Evolutionary conservation across 2,888 invertebrate species (phyloP), one percentile per base, ranked within the genome.

Genomic region (Priocnemis perturbator): DNA sequence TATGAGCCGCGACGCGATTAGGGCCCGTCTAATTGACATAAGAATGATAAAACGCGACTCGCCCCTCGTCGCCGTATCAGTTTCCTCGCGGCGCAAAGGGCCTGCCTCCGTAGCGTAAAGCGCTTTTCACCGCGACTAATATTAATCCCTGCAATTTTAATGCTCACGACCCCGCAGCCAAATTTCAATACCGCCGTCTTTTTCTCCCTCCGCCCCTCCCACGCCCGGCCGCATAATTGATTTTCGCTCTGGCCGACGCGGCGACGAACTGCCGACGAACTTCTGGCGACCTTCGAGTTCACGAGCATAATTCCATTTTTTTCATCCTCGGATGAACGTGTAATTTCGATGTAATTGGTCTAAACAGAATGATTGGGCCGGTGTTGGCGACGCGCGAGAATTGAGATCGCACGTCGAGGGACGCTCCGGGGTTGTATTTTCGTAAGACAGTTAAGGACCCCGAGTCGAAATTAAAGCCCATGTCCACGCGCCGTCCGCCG

Each of bases 121-220:
- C 64, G 64, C 66, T 68, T 67, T 68, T 65, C 72, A 61, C 58
- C 73, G 57, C 63, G 61, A 79, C 73, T 76, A 76, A 85, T 86
- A 85, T 87, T 87, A 86, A 86, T 86, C 81, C 85, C 67, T 87
- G 85, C 83, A 87, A 86, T 79, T 87, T 88, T 87, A 85, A 87
- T 85, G 84, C 78, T 71, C 72, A 71, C 81, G 79, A 79, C 77
- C 75, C 77, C 79, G 78, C 78, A 69, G 74, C 65, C 83, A 85
- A 86, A 86, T 87, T 86, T 85, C 84, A 87, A 85, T 84, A 78
- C 81, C 47, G 66, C 75, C 67, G 69, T 72, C 69, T 77, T 69
- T 60, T 62, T 62, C 60, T 62, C 67, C 64, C 64, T 3, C 48
- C 47, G 44, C 20, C 48, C 58, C 59, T 26, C 23, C 20, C 11